Conservation (phyloP, 2,797 vertebrate genomes). For the Acanthiza pusilla region DNA sequence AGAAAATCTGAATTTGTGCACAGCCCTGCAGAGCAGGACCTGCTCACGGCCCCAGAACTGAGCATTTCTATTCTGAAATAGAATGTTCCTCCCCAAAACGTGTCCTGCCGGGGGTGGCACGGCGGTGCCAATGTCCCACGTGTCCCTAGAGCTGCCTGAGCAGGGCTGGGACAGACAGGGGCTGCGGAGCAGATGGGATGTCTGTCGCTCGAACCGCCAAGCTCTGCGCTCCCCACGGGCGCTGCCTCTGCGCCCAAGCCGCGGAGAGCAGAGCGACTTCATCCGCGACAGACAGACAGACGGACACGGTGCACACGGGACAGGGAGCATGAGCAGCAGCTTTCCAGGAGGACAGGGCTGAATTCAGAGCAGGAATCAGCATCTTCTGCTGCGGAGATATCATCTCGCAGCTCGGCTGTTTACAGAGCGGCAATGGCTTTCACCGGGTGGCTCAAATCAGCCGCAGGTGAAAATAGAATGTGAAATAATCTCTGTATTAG, state of each 20-base stretch:
- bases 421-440: not conserved
- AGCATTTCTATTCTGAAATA: not conserved
- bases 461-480: not conserved
- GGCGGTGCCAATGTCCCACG: not conserved
- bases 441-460: not conserved
- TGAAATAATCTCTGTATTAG: not conserved
- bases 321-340: not conserved
- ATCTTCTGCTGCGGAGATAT: accelerated
- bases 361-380: not conserved
- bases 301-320: not conserved
- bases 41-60: not conserved
- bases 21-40: not conserved
- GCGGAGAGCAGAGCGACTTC: not conserved
- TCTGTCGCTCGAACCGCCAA: not conserved
- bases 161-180: not conserved
- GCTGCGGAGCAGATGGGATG: not conserved
- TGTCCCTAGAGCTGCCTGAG: not conserved
- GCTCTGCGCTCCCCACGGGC: not conserved
- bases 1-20: accelerated
- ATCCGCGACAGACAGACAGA: not conserved
- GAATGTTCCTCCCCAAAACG: not conserved
- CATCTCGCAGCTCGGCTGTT: not conserved
- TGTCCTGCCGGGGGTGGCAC: accelerated
- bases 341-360: not conserved
- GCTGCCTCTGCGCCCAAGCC: too few relatives aligned